phyloP scores from a whole-genome alignment of 2,888 invertebrate genomes.

The Pachydiplax longipennis region DNA sequence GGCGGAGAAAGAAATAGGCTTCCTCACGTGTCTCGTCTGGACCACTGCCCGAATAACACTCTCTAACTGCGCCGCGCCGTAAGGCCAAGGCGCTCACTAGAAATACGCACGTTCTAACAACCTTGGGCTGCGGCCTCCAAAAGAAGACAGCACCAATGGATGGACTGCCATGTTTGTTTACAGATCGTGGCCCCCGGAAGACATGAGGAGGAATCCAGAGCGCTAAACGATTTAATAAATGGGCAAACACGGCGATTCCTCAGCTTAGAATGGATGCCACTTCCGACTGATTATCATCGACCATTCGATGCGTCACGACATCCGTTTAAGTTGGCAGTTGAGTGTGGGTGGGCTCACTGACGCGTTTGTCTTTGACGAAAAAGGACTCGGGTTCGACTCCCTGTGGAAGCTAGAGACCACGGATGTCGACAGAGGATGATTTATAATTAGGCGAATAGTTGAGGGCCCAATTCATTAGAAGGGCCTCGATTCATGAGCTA shows the following conservation, averaged over 20 bases:
- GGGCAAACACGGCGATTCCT: background rate
- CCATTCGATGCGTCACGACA: too few relatives aligned
- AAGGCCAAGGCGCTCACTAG: background rate
- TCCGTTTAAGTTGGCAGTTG: too few relatives aligned
- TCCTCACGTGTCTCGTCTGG: constrained; percentile 28
- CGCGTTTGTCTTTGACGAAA: too few relatives aligned
- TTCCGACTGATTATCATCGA: background rate
- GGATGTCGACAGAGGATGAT: too few relatives aligned
- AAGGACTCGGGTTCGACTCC: too few relatives aligned
- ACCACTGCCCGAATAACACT: background rate
- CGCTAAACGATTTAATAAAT: background rate
- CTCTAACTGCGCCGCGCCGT: background rate
- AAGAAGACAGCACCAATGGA: background rate
- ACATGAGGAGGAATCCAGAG: background rate
- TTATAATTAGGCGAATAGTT: too few relatives aligned
- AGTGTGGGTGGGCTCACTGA: too few relatives aligned
- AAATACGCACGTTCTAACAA: background rate
- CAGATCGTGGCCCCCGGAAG: constrained; percentile 25
- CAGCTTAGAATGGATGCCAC: background rate
- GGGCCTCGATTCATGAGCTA: too few relatives aligned
- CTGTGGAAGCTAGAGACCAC: too few relatives aligned
- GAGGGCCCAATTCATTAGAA: too few relatives aligned
- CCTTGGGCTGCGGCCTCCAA: background rate
- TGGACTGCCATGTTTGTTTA: constrained; percentile 11
- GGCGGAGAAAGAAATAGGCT: constrained; percentile 11